phyloP scores from a whole-genome alignment of 2,113 vertebrate species.

The Catharus bicknelli region DNA sequence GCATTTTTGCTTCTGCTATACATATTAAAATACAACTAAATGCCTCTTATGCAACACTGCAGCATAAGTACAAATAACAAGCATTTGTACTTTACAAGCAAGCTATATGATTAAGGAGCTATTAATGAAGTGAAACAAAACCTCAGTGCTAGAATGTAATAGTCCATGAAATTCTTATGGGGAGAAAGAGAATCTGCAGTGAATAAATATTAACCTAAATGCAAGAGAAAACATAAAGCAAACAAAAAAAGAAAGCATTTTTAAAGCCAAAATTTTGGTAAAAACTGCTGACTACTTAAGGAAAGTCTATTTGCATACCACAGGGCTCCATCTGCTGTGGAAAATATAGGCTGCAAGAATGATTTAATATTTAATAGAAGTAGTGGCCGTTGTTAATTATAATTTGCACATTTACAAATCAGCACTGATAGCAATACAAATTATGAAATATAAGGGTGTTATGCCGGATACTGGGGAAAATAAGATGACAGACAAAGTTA shows the following conservation, averaged over 20 bases:
- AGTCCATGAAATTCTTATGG: slow-evolving; percentile 84
- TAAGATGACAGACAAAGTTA: slow-evolving; percentile 98
- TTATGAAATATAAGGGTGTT: slow-evolving; percentile 99
- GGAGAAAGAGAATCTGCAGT: slow-evolving; percentile 78
- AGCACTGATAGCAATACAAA: slow-evolving; percentile 99
- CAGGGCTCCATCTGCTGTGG: slow-evolving; percentile 94
- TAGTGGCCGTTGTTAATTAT: slow-evolving; percentile 96
- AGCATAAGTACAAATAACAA: slow-evolving; percentile 80
- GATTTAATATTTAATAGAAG: slow-evolving; percentile 99
- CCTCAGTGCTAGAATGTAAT: slow-evolving; percentile 76
- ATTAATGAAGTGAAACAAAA: slow-evolving; percentile 90
- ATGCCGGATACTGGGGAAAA: slow-evolving; percentile 86
- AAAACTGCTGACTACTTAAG: slow-evolving; percentile 89
- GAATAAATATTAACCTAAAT: slow-evolving; percentile 91
- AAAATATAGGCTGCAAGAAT: slow-evolving; percentile 91
- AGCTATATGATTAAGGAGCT: slow-evolving; percentile 83
- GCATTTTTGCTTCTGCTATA: slow-evolving; percentile 68
- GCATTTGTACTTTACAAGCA: slow-evolving; percentile 76
- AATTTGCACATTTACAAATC: slow-evolving; percentile 99
- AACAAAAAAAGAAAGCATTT: slow-evolving; percentile 70
- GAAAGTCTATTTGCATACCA: slow-evolving; percentile 88
- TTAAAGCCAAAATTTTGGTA: slow-evolving; percentile 79
- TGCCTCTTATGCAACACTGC: slow-evolving; percentile 72
- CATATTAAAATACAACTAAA: slow-evolving; percentile 75
- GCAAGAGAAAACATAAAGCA: slow-evolving; percentile 81